Conservation (phyloP, 2,797 vertebrate species). For the Anas capensis region DNA sequence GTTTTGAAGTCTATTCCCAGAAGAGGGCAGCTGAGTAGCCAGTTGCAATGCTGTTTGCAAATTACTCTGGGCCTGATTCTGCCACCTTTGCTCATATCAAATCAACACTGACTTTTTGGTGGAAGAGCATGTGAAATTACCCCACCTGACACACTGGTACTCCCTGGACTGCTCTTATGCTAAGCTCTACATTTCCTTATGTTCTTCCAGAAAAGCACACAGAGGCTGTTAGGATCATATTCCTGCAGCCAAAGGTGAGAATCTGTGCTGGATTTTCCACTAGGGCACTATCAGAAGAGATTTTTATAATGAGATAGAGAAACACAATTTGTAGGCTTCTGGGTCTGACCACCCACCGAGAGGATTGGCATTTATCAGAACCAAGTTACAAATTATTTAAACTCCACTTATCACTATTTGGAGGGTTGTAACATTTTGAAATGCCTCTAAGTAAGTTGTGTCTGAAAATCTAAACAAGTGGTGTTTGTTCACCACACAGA, state of each 20-base stretch:
- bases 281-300: background rate
- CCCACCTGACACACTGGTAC: background rate
- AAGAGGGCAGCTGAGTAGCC: background rate
- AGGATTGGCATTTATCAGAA: background rate
- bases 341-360: background rate
- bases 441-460: background rate
- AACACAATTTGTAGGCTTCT: background rate
- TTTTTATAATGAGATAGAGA: background rate
- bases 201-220: background rate
- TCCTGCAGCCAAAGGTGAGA: background rate
- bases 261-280: background rate
- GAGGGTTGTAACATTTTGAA: background rate
- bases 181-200: background rate
- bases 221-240: rapidly evolving
- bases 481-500: background rate
- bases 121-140: background rate
- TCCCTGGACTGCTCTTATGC: background rate
- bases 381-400: background rate
- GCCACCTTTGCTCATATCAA: background rate
- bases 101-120: background rate
- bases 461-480: background rate
- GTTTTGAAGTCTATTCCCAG: background rate
- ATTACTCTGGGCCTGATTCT: background rate
- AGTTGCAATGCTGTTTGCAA: background rate
- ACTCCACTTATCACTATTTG: background rate